phyloP scores from a whole-genome alignment of 1,140 invertebrate genomes.

The Metopolophium dirhodum region DNA sequence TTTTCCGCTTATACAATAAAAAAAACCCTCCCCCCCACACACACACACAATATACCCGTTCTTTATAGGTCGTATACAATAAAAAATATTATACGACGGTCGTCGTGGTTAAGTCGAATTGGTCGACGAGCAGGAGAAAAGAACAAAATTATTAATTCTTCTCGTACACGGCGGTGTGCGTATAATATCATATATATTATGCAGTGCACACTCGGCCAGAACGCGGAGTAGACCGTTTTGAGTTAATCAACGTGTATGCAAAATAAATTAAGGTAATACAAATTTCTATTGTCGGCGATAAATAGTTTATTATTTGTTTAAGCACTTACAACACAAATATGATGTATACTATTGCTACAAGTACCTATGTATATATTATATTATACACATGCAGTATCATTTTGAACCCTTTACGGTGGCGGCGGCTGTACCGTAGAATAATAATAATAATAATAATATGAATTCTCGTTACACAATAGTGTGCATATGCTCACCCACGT shows the following conservation, averaged over 20 bases:
- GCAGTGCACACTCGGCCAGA: neutral
- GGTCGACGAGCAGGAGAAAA: neutral
- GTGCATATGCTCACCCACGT: neutral
- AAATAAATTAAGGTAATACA: conserved; percentile 3
- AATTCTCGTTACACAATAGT: neutral
- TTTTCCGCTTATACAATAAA: no score
- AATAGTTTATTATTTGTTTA: conserved; percentile 10
- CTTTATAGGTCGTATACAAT: neutral
- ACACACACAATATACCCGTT: neutral
- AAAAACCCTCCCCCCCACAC: neutral
- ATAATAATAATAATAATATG: neutral
- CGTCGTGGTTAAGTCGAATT: neutral
- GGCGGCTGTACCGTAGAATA: neutral
- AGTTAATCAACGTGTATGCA: conserved; percentile 1
- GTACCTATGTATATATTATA: neutral
- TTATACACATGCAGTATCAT: neutral
- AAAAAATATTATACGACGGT: neutral
- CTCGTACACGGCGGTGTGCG: no score
- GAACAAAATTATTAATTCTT: neutral
- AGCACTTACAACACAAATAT: conserved; percentile 1
- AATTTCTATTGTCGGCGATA: neutral
- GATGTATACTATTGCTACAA: neutral
- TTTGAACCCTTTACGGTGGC: neutral
- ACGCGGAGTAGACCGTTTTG: neutral
- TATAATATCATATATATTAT: neutral